A percentile compares a stretch with the other conserved stretches of the same genome.
phyloP scores from a whole-genome alignment of 1,140 invertebrate species.

The Metopolophium dirhodum region DNA sequence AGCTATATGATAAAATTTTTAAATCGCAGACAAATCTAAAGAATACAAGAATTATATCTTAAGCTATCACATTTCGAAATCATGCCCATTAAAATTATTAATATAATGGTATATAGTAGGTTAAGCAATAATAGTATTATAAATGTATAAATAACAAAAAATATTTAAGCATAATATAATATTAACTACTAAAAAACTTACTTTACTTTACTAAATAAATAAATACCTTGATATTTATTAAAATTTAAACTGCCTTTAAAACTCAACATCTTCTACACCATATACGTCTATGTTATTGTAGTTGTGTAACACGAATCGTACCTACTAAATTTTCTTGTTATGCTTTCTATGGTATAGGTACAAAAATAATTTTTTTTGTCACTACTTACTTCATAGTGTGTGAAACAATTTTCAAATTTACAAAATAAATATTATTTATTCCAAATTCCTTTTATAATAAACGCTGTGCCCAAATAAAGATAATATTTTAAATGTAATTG shows the following conservation, averaged over 20 bases:
- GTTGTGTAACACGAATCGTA: not conserved
- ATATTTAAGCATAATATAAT: no score
- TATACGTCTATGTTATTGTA: not conserved
- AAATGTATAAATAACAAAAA: no score
- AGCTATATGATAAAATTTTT: not conserved
- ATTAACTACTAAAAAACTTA: not conserved
- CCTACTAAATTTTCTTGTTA: not conserved
- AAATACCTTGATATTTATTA: not conserved
- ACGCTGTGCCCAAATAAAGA: not conserved
- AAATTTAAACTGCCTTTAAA: not conserved
- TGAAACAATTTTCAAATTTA: not conserved
- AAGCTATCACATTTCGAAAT: not conserved
- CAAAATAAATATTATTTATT: not conserved
- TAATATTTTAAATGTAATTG: not conserved
- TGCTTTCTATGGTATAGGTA: not conserved
- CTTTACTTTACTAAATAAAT: not conserved
- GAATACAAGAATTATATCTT: not conserved
- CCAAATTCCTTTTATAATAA: not conserved
- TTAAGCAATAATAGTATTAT: no score
- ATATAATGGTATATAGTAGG: not conserved
- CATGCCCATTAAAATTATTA: not conserved
- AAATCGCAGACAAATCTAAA: not conserved
- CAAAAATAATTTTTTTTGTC: not conserved
- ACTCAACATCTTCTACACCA: not conserved
- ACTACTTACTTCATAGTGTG: not conserved